phyloP scores from a whole-genome alignment of 2,797 vertebrate genomes.

The Philypnodon macrostomus region DNA sequence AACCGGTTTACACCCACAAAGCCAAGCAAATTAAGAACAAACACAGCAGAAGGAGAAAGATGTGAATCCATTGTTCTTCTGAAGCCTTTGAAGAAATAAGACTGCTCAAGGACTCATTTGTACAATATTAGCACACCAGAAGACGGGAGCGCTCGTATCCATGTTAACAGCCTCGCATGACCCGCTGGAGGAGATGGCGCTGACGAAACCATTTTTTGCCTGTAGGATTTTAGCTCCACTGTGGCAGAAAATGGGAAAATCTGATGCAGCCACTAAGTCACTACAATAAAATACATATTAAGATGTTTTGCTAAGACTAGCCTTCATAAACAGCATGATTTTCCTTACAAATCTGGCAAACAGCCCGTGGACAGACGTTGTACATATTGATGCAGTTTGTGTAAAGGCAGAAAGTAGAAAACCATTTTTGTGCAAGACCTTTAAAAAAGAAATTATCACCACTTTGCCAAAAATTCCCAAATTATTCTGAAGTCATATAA shows the following conservation, averaged over 20 bases:
- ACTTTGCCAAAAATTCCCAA: too few relatives aligned
- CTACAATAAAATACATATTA: too few relatives aligned
- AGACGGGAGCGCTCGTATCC: conserved; percentile 21
- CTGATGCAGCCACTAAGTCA: conserved; percentile 36
- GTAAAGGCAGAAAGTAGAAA: too few relatives aligned
- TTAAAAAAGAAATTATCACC: too few relatives aligned
- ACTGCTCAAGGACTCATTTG: conserved; percentile 66
- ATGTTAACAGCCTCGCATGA: conserved; percentile 37
- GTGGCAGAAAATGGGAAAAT: conserved; percentile 35
- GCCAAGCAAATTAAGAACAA: conserved; percentile 67
- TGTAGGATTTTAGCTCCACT: conserved; percentile 21
- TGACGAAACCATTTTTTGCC: conserved; percentile 27
- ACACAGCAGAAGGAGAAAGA: conserved; percentile 54
- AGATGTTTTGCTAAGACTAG: too few relatives aligned
- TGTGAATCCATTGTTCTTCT: conserved; percentile 54
- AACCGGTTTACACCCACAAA: conserved; percentile 59
- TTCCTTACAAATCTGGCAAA: too few relatives aligned
- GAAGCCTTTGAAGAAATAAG: conserved; percentile 56
- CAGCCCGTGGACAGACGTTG: too few relatives aligned
- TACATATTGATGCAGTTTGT: too few relatives aligned
- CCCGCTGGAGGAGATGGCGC: conserved; percentile 14
- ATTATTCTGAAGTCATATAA: too few relatives aligned
- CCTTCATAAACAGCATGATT: too few relatives aligned
- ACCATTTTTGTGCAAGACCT: too few relatives aligned
- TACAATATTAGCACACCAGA: conserved; percentile 49